Percentiles rank a stretch among this genome's conserved stretches.
Conservation (phyloP, 2,113 vertebrate species). For the Speoplatyrhinus poulsoni region DNA sequence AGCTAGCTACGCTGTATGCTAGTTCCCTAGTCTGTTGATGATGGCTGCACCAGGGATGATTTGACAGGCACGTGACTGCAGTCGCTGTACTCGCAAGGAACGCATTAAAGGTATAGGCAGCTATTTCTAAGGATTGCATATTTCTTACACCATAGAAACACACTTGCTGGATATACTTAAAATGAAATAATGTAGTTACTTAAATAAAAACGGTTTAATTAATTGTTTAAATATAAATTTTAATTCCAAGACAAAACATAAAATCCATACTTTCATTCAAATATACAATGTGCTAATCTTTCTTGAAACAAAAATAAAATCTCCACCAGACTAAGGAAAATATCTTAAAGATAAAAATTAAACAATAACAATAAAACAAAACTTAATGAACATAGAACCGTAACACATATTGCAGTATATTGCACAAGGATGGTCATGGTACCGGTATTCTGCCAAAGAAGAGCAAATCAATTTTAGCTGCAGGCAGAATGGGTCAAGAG, state of each 20-base stretch:
- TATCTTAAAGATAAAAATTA: conserved; percentile 15
- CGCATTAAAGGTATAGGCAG: conserved; percentile 56
- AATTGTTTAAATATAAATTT: conserved; percentile 68
- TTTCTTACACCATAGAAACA: neutral
- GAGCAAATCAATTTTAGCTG: conserved; percentile 7
- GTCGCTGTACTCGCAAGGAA: conserved; percentile 64
- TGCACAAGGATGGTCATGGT: conserved; percentile 30
- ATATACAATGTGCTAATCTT: conserved; percentile 42
- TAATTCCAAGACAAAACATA: conserved; percentile 68
- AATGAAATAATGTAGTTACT: neutral
- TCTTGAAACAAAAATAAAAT: conserved; percentile 41
- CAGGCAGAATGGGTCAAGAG: conserved; percentile 10
- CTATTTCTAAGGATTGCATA: neutral
- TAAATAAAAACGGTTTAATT: neutral
- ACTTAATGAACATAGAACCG: conserved; percentile 23
- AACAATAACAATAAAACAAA: conserved; percentile 24
- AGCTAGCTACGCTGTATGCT: neutral
- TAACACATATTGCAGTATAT: conserved; percentile 48
- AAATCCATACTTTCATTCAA: conserved; percentile 60
- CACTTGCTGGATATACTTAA: neutral
- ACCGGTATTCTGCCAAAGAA: conserved; percentile 16
- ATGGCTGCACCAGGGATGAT: conserved; percentile 38
- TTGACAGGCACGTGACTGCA: conserved; percentile 74
- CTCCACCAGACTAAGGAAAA: conserved; percentile 10
- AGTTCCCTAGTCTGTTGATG: conserved; percentile 50